phyloP scores from a whole-genome alignment of 1,140 invertebrate genomes.

The Ptiloglossa arizonensis region DNA sequence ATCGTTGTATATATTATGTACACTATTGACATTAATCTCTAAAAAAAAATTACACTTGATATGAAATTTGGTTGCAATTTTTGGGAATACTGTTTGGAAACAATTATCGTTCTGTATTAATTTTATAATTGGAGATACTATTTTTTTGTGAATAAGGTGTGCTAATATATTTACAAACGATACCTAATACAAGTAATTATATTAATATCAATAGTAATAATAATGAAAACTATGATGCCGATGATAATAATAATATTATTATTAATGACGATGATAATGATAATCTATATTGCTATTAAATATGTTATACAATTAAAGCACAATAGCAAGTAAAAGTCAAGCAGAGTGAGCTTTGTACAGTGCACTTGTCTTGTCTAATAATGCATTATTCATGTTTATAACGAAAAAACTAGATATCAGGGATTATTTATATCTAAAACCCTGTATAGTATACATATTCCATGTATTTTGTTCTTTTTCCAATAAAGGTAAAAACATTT shows the following conservation, averaged over 20 bases:
- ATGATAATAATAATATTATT: constrained; percentile 36
- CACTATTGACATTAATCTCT: constrained; percentile 55
- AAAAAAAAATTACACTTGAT: constrained; percentile 23
- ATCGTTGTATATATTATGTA: constrained; percentile 68
- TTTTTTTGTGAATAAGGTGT: constrained; percentile 55
- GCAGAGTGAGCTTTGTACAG: constrained; percentile 60
- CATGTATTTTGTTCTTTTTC: constrained; percentile 68
- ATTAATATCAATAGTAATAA: constrained; percentile 53
- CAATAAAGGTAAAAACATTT: constrained; percentile 62
- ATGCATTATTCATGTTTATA: constrained; percentile 55
- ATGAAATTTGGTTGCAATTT: constrained; percentile 37
- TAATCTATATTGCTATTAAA: constrained; percentile 50
- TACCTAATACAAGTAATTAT: constrained; percentile 51
- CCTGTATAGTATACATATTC: constrained; percentile 59
- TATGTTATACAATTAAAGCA: constrained; percentile 45
- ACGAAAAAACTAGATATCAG: constrained; percentile 51
- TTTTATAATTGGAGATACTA: constrained; percentile 36
- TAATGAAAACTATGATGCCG: constrained; percentile 11
- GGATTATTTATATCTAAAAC: constrained; percentile 48
- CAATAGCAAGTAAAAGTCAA: constrained; percentile 46
- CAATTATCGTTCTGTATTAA: constrained; percentile 12
- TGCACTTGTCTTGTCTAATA: constrained; percentile 56
- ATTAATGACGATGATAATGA: constrained; percentile 27
- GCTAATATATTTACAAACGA: constrained; percentile 59
- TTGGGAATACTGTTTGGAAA: constrained; percentile 26